Evolutionary conservation across 2,888 invertebrate genomes (phyloP).

Genomic region (Mesorhabditis sp.): DNA sequence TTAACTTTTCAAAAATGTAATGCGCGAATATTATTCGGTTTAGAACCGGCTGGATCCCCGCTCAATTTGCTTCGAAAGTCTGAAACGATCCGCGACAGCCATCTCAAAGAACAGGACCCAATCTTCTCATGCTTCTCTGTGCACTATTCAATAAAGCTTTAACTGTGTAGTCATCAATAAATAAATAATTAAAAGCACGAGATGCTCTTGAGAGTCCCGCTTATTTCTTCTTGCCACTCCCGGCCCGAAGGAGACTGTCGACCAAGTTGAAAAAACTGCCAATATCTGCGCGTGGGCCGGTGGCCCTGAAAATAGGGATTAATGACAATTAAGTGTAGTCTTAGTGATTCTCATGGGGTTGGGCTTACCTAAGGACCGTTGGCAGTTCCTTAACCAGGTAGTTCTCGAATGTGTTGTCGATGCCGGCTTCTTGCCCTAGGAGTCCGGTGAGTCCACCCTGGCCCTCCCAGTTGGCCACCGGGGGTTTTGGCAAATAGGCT

Average conservation of each 20-base stretch:
- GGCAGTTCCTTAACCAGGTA: conserved; percentile 36
- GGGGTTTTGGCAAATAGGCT: conserved; percentile 19
- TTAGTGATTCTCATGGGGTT: background rate
- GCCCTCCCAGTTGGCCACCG: conserved; percentile 40
- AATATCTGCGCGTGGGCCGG: background rate
- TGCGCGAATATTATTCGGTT: background rate
- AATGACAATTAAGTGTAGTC: background rate
- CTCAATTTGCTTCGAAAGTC: conserved; percentile 11
- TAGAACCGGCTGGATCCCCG: conserved; percentile 21
- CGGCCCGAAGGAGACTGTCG: background rate
- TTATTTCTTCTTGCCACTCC: conserved; percentile 2
- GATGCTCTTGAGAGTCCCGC: too few species aligned
- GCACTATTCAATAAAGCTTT: too few species aligned
- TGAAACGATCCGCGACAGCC: background rate
- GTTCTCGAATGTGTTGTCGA: conserved; percentile 43
- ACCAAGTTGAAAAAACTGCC: background rate
- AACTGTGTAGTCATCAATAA: too few species aligned
- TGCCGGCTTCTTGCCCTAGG: conserved; percentile 36
- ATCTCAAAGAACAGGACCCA: too few species aligned
- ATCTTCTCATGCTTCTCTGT: too few species aligned
- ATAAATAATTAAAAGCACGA: too few species aligned
- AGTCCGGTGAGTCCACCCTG: conserved; percentile 38
- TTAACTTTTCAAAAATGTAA: too few species aligned
- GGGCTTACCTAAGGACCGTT: conserved; percentile 18
- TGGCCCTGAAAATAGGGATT: background rate